Base-by-base conservation (phyloP, 2,888 invertebrate genomes). In the Brenthis hecate region DNA sequence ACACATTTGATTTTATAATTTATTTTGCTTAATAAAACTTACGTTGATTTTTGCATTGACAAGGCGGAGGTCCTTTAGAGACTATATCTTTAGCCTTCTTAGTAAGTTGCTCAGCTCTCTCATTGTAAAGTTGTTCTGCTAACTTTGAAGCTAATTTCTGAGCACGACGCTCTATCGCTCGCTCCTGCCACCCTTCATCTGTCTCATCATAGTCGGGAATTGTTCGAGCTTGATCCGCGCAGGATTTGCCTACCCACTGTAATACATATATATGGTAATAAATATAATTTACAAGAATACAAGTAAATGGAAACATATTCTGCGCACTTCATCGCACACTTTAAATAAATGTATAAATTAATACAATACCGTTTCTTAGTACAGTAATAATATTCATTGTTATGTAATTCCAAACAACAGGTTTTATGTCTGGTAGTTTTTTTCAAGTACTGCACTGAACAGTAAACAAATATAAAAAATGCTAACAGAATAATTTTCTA, bases 241-340 rank as follows among this genome's bases (percentile, higher is more conserved):
- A 91, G 2, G 85, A 79, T 58, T 75, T 73, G 16, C 89, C 89
- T 48, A 90, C 81, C 92, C 92, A 92, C 92, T 92, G 66, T 5
- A 32, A 43, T 55, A 28, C 28, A 28, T 5, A 28, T 19, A 28
- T 0, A 43, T 43, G 36, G 2, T 11, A 11, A 43, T 50, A 60
- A 60, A 50, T 16, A 60, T 14, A 23, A 60, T 48, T 60, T 48
- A 60, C n/a, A 50, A 16, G n/a, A 28, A 50, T 23, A 32, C 4
- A 60, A 48, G 50, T 1, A 28, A 60, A 60, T 23, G 16, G n/a
- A 50, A 60, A n/a, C 14, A 50, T 28, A 28, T 48, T 11, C 23
- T 48, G 0, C 60, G 28, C 48, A 48, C 13, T 60, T 43, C 2
- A 43, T 43, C 36, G 36, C 36, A 43, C 2, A 8, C 36, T 43